These are phyloP conservation scores for Anthrax anthrax DNA, from an alignment of 2,888 invertebrate genomes.

Conservation along the genomic window DNA sequence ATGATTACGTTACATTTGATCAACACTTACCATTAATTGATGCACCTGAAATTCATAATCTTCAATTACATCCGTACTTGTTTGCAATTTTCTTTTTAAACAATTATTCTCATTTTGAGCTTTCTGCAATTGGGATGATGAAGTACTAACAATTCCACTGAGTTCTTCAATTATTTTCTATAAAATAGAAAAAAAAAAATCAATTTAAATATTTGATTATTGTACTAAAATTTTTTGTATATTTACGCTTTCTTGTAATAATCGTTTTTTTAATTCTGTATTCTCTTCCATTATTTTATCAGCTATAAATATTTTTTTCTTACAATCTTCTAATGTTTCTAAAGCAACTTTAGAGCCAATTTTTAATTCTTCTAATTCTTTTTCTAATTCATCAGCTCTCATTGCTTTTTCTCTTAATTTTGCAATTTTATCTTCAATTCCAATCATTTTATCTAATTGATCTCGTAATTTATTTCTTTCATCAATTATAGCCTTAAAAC, in stretches of 20 bases:
- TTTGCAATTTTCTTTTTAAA: not conserved
- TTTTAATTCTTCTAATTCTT: not conserved
- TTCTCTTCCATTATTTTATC: not conserved
- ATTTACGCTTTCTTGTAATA: not conserved
- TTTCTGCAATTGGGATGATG: not conserved
- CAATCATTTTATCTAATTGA: slow-evolving; percentile 7
- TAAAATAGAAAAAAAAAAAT: not conserved
- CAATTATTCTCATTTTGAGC: slow-evolving; percentile 2
- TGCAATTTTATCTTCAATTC: slow-evolving; percentile 8
- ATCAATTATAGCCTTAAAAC: not conserved
- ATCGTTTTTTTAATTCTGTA: not conserved
- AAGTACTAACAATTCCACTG: not conserved
- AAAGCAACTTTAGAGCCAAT: not conserved
- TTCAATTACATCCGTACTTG: slow-evolving; percentile 18
- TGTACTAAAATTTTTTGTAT: not conserved
- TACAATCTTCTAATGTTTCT: not conserved
- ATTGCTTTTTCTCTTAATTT: slow-evolving; percentile 6
- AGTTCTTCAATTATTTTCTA: slow-evolving; percentile 7
- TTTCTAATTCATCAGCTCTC: slow-evolving; percentile 7
- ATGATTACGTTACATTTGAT: too few species aligned
- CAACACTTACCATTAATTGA: slow-evolving; percentile 21
- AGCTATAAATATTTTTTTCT: too few species aligned
- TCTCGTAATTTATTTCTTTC: slow-evolving; percentile 6
- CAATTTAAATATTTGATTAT: too few species aligned
- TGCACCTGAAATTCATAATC: slow-evolving; percentile 22